These are phyloP conservation scores for Nasonia vitripennis DNA, from an alignment of 1,140 invertebrate species.

Conservation along the genomic window DNA sequence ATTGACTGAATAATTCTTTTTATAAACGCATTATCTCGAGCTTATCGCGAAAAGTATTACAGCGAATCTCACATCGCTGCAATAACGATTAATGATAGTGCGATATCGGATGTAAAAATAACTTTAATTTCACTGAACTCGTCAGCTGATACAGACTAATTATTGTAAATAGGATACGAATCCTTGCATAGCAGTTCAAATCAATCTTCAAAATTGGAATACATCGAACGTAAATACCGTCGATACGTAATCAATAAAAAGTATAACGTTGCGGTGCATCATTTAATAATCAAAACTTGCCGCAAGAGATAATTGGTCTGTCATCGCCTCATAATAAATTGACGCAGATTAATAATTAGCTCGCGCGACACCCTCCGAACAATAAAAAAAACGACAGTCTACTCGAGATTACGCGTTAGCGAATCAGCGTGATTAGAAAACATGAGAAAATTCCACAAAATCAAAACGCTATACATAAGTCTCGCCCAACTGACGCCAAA, in stretches of 20 bases:
- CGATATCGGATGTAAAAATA: not conserved
- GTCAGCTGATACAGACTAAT: not conserved
- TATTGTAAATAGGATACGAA: not conserved
- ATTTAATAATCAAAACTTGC: not conserved
- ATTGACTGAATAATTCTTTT: conserved; percentile 9
- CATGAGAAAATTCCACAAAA: too few species aligned
- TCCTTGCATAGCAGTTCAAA: too few species aligned
- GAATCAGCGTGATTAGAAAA: not conserved
- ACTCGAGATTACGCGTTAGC: not conserved
- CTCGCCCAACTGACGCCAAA: not conserved
- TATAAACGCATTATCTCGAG: not conserved
- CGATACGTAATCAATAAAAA: too few species aligned
- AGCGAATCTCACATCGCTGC: not conserved
- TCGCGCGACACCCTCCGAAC: not conserved
- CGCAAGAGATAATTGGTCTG: too few species aligned
- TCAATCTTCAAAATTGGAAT: too few species aligned
- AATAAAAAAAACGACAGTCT: not conserved
- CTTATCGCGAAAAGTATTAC: not conserved
- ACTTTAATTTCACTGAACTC: not conserved
- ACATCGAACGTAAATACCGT: too few species aligned
- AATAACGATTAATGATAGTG: conserved; percentile 5
- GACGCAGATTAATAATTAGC: not conserved
- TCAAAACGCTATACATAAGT: too few species aligned
- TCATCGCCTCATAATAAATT: not conserved
- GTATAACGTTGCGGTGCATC: not conserved